These are phyloP conservation scores for Noctua janthe DNA, from an alignment of 2,888 invertebrate species.

Conservation along the genomic window DNA sequence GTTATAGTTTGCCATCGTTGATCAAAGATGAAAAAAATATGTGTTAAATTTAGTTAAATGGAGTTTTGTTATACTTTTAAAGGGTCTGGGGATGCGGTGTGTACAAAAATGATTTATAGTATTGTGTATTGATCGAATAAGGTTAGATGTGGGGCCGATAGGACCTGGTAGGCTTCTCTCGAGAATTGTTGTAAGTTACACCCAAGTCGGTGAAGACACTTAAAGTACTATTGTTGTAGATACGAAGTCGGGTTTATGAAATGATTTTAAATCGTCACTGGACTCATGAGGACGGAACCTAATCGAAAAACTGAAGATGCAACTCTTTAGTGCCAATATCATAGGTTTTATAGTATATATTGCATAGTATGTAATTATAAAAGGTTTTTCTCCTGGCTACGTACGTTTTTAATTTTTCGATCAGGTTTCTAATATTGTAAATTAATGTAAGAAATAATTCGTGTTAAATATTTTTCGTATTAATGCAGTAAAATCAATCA, in stretches of 20 bases:
- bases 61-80: constrained; percentile 88
- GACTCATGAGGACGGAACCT: constrained; percentile 60
- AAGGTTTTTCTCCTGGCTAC: constrained; percentile 57
- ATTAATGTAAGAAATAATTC: constrained; percentile 58
- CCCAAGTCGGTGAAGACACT: constrained; percentile 87
- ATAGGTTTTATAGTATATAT: constrained; percentile 63
- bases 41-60: constrained; percentile 88
- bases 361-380: constrained; percentile 61
- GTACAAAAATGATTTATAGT: constrained; percentile 89
- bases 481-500: constrained; percentile 63
- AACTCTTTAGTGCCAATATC: constrained; percentile 57
- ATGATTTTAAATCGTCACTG: constrained; percentile 72
- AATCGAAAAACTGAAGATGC: constrained; percentile 40
- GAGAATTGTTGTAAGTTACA: constrained; percentile 86
- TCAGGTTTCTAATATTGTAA: constrained; percentile 48
- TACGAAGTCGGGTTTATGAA: constrained; percentile 69
- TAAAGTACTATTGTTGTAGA: constrained; percentile 89
- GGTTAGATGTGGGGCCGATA: constrained; percentile 81
- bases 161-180: constrained; percentile 82
- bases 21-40: constrained; percentile 86
- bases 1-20: constrained; percentile 90
- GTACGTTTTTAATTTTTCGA: constrained; percentile 46
- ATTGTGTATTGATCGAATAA: constrained; percentile 87
- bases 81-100: constrained; percentile 79
- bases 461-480: constrained; percentile 64